phyloP scores from a whole-genome alignment of 2,797 vertebrate genomes.

The Mycteria americana region DNA sequence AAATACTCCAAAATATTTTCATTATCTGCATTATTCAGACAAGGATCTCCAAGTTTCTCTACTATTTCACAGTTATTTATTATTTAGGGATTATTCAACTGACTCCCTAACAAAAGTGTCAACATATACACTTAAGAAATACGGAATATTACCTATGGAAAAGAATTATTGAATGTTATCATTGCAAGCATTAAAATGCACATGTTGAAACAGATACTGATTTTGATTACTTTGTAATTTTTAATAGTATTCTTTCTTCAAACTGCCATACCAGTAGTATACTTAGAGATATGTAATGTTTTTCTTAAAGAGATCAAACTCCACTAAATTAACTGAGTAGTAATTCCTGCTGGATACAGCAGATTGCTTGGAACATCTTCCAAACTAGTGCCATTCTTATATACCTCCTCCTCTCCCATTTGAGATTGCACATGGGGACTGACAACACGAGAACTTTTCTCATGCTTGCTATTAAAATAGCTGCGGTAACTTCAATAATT shows the following conservation, averaged over 20 bases:
- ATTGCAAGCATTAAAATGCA: not conserved
- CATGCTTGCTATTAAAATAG: not conserved
- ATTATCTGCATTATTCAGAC: not conserved
- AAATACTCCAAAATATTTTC: not conserved
- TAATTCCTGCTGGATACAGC: not conserved
- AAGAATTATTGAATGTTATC: not conserved
- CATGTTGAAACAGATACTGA: not conserved
- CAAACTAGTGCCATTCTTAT: not conserved
- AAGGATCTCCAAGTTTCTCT: not conserved
- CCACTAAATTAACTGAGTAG: not conserved
- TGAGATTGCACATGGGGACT: not conserved
- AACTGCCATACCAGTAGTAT: not conserved
- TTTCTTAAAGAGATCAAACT: not conserved
- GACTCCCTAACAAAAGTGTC: not conserved
- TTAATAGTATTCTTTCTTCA: not conserved
- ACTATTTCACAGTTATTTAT: not conserved
- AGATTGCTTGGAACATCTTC: not conserved
- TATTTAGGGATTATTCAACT: not conserved
- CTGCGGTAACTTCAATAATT: not conserved
- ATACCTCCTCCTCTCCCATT: not conserved
- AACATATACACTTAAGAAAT: not conserved
- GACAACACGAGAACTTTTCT: not conserved
- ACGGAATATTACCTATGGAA: not conserved
- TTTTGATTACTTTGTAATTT: not conserved
- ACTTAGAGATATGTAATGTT: not conserved